These are phyloP conservation scores for Halictus ligatus DNA, from an alignment of 2,888 invertebrate species.

Conservation along the genomic window DNA sequence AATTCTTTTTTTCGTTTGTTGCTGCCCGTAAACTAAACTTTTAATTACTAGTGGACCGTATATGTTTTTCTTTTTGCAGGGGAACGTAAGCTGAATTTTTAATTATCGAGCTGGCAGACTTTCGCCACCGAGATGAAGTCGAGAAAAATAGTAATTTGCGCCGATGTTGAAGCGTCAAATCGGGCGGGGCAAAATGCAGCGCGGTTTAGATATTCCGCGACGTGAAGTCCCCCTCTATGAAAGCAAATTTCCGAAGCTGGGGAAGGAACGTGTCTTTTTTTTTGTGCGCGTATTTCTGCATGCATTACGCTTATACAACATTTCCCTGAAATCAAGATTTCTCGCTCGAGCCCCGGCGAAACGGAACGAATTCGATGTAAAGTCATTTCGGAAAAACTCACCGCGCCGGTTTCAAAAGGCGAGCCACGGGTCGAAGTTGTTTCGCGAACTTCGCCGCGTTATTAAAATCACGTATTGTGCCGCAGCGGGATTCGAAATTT, in stretches of 20 bases:
- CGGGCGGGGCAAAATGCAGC: background rate
- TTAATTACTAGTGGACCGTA: background rate
- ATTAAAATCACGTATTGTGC: constrained; percentile 37
- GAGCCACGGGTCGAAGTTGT: constrained; percentile 22
- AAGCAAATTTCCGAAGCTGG: background rate
- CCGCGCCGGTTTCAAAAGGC: constrained; percentile 27
- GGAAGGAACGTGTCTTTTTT: background rate
- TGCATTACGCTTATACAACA: background rate
- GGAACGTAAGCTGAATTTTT: background rate
- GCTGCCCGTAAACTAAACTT: background rate
- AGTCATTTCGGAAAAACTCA: constrained; percentile 23
- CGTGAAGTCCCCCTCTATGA: background rate
- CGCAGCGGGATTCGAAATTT: background rate
- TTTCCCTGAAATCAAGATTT: constrained; percentile 3
- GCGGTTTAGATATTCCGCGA: constrained; percentile 2
- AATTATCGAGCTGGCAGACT: background rate
- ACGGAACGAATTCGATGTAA: constrained; percentile 11
- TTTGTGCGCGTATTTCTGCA: background rate
- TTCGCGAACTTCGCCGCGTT: constrained; percentile 17
- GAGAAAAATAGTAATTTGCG: background rate
- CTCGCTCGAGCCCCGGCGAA: background rate
- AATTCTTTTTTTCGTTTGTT: background rate
- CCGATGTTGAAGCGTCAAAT: background rate
- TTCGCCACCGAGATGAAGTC: background rate
- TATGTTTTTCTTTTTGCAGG: background rate